Base-by-base conservation (phyloP, 2,888 invertebrate genomes). In the Leptura quadrifasciata region DNA sequence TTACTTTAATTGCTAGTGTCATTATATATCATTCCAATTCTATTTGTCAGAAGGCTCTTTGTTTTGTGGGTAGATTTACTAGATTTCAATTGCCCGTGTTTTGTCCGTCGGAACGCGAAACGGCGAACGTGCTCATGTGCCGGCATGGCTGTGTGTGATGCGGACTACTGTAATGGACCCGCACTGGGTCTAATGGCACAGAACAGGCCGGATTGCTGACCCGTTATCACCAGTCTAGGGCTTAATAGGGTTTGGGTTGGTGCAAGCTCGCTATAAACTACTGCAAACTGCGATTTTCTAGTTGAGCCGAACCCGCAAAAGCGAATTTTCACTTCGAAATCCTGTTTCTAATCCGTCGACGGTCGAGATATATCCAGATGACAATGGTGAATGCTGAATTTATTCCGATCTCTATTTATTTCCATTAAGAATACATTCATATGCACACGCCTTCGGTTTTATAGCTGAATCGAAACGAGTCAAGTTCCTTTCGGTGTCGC, bases 141-240 rank as follows among this genome's bases (percentile, higher is more conserved):
- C 55, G 57, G 57, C 18, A 74, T 58, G 58, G 20, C 71, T n/a
- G 39, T 39, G 35, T 60, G 61, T 27, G 64, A 74, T 54, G 69
- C 73, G 69, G 74, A 75, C 76, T 77, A 72, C 77, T 79, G 81
- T 85, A 85, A 85, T 84, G 84, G 84, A 84, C 84, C 85, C 85
- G 82, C 83, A 82, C 79, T 79, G 81, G 83, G 82, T 85, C 84
- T 86, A 86, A 87, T 87, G 86, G 86, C 82, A 83, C 84, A 85
- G 85, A 86, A 86, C 86, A 85, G 83, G 82, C 85, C 81, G 86
- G 85, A 86, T 86, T 87, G 87, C 85, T 87, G 87, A 87, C 86
- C 86, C 86, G 86, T 87, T 87, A 87, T 87, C 86, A 82, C 85
- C 84, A 81, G 82, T 81, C 79, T 82, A 83, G 80, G 84, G 84